Base-by-base conservation (phyloP, 2,797 vertebrate species). In the Alosa sapidissima region DNA sequence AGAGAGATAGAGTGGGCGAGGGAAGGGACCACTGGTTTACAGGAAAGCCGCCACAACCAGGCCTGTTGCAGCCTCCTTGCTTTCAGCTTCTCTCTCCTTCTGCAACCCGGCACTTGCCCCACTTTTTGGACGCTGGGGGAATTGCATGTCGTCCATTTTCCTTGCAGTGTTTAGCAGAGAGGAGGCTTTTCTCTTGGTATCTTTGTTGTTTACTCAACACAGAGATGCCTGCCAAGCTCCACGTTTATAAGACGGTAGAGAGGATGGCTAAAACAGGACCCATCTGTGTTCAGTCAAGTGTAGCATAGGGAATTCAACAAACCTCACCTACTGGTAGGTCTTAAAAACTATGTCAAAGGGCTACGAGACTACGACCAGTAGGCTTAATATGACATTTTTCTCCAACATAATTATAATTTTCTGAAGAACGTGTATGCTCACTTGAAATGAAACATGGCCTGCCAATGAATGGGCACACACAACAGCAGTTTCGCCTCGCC, bases 81-180 rank as follows among this genome's bases (percentile, higher is more conserved):
- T 47, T 19, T 5, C 36, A 62, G 24, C 1, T 19, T 72, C 13
- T 33, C 9, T 68, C 16, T 19, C 68, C 72, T 47, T 6, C 72
- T 45, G 7, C 36, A 45, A 78, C 14, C 72, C 36, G 36, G 72
- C 72, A 47, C 72, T 78, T 78, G 72, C 36, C 72, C 72, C 72
- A 78, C 19, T 78, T 78, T 78, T 47, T 16, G 72, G 41, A 78
- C 72, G 19, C 72, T 7, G 72, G 36, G 72, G 72, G 72, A 78
- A 36, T 36, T 45, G 72, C 72, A 78, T 47, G 72, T 78, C 72
- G 72, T 78, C 36, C 72, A 78, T 78, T 78, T 78, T 8, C 72
- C 41, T 47, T n/a, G 36, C 72, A 3, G 45, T 78, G 72, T 78
- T 78, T 78, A 78, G 72, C 41, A 28, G 72, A 78, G 36, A n/a